Evolutionary conservation across 1,140 invertebrate species (phyloP).

Genomic region (Zophobas atratus): DNA sequence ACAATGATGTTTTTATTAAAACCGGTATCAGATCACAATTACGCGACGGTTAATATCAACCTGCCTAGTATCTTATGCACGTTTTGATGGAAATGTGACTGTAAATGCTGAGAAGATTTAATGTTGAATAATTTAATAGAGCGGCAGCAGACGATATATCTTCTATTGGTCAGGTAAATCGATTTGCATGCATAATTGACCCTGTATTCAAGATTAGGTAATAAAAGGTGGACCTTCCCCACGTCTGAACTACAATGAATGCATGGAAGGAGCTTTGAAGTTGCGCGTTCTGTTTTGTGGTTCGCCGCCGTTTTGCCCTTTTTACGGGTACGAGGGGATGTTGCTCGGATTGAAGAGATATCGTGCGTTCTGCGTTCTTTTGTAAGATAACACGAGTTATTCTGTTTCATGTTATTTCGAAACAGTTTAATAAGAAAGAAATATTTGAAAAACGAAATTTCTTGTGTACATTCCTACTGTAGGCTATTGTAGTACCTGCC

Average conservation of each 20-base stretch:
- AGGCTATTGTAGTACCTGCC: too few species aligned
- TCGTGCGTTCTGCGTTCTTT: not conserved
- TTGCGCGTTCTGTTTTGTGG: constrained; percentile 4
- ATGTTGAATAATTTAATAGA: not conserved
- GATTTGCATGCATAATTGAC: constrained; percentile 30
- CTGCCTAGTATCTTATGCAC: too few species aligned
- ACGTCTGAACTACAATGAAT: not conserved
- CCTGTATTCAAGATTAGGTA: not conserved
- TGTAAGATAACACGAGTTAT: not conserved
- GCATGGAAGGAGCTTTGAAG: constrained; percentile 5
- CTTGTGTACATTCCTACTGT: too few species aligned
- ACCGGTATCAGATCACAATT: too few species aligned
- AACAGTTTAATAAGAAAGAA: not conserved
- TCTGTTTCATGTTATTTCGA: not conserved
- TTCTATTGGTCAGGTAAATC: constrained; percentile 1
- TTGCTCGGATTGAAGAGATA: not conserved
- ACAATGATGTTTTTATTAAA: too few species aligned
- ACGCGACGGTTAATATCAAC: too few species aligned
- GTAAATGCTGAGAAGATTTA: not conserved
- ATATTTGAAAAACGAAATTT: too few species aligned
- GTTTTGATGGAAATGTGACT: too few species aligned
- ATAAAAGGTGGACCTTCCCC: not conserved
- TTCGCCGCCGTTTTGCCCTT: not conserved
- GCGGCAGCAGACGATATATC: not conserved
- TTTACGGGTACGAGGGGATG: not conserved